Base-by-base conservation (phyloP, 2,113 vertebrate genomes). In the Elachura formosa region DNA sequence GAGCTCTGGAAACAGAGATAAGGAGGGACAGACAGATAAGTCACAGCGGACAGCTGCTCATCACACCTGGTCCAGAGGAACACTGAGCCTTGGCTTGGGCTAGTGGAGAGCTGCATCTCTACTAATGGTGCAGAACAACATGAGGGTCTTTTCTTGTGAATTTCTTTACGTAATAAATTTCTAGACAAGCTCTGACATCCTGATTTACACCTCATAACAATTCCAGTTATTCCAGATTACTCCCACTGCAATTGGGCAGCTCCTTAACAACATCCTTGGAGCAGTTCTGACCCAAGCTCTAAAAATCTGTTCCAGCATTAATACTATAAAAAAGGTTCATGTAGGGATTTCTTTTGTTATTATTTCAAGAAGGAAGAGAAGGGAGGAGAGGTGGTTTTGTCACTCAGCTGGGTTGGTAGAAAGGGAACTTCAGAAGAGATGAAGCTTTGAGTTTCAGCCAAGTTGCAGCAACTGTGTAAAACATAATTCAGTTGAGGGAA, bases 321-420 rank as follows among this genome's bases (percentile, higher is more conserved):
- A 21, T 14, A 21, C 46, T 3, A 38, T 8, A 5, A 23, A 54
- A 67, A 19, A 40, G 11, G 2, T 0, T 0, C 6, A 5, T 0
- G 11, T 2, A 46, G 66, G 51, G 16, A 40, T 59, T 80, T 59
- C 14, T 69, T 29, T 7, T 55, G 10, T 7, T 23, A 5, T 11
- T 38, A 14, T 28, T 75, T 63, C 19, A 28, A 34, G 46, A 45
- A 74, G n/a, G 45, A 18, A 43, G 66, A n/a, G 41, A 6, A 71
- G 55, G 6, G 11, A 51, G 4, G 19, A 64, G 83, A 51, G 38
- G 14, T 3, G 54, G 16, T 6, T 52, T 13, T 45, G 55, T 36
- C 66, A n/a, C 59, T 48, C 89, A 88, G 78, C 78, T 64, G 81
- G 33, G 48, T 36, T 19, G 28, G 31, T 1, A n/a, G 31, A 0